Conservation (phyloP, 2,888 invertebrate species). For the Dynastes grantii region DNA sequence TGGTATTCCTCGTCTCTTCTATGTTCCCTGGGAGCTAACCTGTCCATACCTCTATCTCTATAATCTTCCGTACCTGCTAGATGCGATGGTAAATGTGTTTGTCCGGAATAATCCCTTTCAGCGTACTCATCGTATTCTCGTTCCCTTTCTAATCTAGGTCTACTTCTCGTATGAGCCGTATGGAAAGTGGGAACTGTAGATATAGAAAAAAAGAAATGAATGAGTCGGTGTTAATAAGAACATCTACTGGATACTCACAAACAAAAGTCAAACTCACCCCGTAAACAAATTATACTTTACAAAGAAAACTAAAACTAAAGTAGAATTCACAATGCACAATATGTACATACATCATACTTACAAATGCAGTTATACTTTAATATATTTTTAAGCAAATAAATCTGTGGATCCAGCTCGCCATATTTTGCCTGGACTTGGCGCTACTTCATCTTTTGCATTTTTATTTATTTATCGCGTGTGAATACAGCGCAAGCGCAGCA, state of each 20-base stretch:
- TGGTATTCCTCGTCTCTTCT: conserved; percentile 69
- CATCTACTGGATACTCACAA: conserved; percentile 21
- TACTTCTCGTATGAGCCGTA: conserved; percentile 69
- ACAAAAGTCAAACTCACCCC: conserved; percentile 50
- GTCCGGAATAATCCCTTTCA: conserved; percentile 64
- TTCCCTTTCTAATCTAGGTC: conserved; percentile 72
- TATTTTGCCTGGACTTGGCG: conserved; percentile 68
- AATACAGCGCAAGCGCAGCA: conserved; percentile 63
- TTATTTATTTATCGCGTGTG: conserved; percentile 44
- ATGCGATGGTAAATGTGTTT: conserved; percentile 63
- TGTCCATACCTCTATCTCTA: conserved; percentile 61
- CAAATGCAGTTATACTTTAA: conserved; percentile 45
- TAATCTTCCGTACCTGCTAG: conserved; percentile 68
- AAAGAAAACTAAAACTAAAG: conserved; percentile 44
- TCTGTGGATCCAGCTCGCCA: conserved; percentile 69
- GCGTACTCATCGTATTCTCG: conserved; percentile 74
- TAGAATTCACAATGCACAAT: conserved; percentile 48
- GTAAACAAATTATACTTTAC: conserved; percentile 44
- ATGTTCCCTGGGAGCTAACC: conserved; percentile 64
- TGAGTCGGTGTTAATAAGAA: conserved; percentile 3
- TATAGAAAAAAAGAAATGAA: conserved; percentile 15
- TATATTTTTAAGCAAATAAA: conserved; percentile 67
- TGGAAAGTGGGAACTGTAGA: conserved; percentile 69
- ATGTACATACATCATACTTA: conserved; percentile 49
- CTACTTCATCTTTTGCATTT: conserved; percentile 63